phyloP scores from a whole-genome alignment of 2,113 vertebrate species.

The Procapra przewalskii region DNA sequence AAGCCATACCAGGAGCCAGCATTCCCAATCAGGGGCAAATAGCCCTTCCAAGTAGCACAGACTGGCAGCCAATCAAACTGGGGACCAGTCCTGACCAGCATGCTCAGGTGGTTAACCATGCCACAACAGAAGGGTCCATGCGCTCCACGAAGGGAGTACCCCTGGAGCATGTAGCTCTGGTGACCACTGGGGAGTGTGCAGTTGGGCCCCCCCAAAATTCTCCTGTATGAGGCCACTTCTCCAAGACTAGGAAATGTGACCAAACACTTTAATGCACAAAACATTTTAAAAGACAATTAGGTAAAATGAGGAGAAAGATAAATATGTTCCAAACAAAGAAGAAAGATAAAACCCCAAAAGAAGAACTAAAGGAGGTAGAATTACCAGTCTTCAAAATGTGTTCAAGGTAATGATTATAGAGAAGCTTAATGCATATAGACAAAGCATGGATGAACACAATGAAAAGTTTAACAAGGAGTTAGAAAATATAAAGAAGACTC shows the following conservation, averaged over 20 bases:
- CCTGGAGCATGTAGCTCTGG: neutral
- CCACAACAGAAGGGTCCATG: neutral
- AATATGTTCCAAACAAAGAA: neutral
- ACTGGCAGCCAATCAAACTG: neutral
- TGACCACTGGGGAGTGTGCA: neutral
- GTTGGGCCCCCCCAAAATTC: neutral
- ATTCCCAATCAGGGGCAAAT: neutral
- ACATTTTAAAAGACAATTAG: neutral
- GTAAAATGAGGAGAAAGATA: neutral
- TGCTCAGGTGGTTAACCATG: neutral
- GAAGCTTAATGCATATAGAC: neutral
- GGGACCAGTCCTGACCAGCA: neutral
- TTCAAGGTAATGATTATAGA: neutral
- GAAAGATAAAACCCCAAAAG: neutral
- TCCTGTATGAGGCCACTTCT: neutral
- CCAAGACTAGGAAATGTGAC: neutral
- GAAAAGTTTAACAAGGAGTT: neutral
- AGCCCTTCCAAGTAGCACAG: neutral
- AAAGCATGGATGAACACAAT: neutral
- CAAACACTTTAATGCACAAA: neutral
- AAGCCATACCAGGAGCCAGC: neutral
- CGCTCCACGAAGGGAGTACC: neutral
- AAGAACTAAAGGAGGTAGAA: neutral
- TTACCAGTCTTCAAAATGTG: neutral
- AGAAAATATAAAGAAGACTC: neutral